phyloP scores from a whole-genome alignment of 2,888 invertebrate species.

The Elmis aenea region DNA sequence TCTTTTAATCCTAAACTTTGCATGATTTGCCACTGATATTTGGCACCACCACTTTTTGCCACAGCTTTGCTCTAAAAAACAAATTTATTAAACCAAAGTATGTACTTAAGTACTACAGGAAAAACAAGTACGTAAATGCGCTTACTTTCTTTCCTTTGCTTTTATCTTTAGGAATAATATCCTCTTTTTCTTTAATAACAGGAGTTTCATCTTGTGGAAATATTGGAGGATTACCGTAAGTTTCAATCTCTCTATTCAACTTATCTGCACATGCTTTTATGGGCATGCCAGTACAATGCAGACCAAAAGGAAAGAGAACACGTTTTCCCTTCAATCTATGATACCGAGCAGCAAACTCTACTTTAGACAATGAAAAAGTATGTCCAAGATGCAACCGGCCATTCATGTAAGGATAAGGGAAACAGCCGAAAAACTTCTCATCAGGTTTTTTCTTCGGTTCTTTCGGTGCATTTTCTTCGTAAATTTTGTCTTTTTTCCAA shows the following conservation, averaged over 20 bases:
- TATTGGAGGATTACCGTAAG: constrained; percentile 86
- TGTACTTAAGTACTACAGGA: not conserved
- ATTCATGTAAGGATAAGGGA: constrained; percentile 99
- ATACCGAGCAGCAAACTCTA: constrained; percentile 93
- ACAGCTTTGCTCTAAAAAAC: constrained; percentile 77
- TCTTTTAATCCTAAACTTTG: constrained; percentile 81
- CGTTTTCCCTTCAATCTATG: constrained; percentile 87
- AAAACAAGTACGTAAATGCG: constrained; percentile 1
- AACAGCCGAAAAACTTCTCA: constrained; percentile 89
- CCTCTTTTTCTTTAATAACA: constrained; percentile 49
- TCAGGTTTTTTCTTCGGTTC: constrained; percentile 52
- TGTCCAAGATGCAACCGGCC: constrained; percentile 96
- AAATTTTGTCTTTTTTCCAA: constrained; percentile 78
- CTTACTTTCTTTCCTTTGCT: constrained; percentile 81
- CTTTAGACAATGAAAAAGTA: constrained; percentile 94
- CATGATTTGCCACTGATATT: constrained; percentile 99
- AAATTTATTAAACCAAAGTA: not conserved
- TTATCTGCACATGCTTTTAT: constrained; percentile 99
- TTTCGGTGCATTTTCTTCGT: constrained; percentile 76
- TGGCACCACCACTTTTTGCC: constrained; percentile 83
- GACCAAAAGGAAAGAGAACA: constrained; percentile 94
- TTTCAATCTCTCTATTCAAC: constrained; percentile 85
- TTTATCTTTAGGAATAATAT: constrained; percentile 70
- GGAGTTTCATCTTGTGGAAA: constrained; percentile 64
- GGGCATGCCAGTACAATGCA: constrained; percentile 99